A percentile compares a stretch with the other conserved stretches of the same genome.
These are phyloP conservation scores for Mechanitis mazaeus DNA, from an alignment of 2,888 invertebrate genomes.

Conservation along the genomic window DNA sequence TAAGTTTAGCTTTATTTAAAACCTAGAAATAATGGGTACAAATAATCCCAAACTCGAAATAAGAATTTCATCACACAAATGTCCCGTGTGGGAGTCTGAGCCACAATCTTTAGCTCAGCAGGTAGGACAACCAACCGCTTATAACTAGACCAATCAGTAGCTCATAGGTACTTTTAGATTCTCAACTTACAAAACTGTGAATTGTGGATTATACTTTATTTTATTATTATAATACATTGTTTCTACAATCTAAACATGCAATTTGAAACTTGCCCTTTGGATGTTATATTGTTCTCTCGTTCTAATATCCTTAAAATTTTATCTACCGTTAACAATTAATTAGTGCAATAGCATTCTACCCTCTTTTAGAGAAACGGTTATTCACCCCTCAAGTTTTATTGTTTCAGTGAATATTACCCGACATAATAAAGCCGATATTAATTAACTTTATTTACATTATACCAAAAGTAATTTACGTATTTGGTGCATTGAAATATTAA, in stretches of 20 bases:
- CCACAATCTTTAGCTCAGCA: too few relatives aligned
- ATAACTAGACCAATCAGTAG: too few relatives aligned
- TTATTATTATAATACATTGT: too few relatives aligned
- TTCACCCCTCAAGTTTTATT: constrained; percentile 46
- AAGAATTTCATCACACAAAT: too few relatives aligned
- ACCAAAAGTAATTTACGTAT: constrained; percentile 23
- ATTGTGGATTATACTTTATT: too few relatives aligned
- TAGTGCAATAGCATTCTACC: constrained; percentile 25
- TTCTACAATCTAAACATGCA: neutral
- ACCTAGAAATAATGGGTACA: too few relatives aligned
- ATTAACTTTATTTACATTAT: constrained; percentile 54
- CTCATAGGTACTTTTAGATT: too few relatives aligned
- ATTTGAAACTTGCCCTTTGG: neutral
- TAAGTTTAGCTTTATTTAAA: too few relatives aligned
- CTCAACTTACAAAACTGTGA: too few relatives aligned
- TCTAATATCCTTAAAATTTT: constrained; percentile 11
- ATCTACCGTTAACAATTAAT: constrained; percentile 24
- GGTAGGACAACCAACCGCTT: too few relatives aligned
- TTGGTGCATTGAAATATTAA: constrained; percentile 24
- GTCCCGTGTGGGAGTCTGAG: too few relatives aligned
- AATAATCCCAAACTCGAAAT: too few relatives aligned
- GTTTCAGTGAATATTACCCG: constrained; percentile 48
- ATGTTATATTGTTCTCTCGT: neutral
- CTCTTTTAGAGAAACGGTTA: constrained; percentile 36
- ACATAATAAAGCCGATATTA: constrained; percentile 52